Base-by-base conservation (phyloP, 2,797 vertebrate species). In the Coccyzus lansbergi region DNA sequence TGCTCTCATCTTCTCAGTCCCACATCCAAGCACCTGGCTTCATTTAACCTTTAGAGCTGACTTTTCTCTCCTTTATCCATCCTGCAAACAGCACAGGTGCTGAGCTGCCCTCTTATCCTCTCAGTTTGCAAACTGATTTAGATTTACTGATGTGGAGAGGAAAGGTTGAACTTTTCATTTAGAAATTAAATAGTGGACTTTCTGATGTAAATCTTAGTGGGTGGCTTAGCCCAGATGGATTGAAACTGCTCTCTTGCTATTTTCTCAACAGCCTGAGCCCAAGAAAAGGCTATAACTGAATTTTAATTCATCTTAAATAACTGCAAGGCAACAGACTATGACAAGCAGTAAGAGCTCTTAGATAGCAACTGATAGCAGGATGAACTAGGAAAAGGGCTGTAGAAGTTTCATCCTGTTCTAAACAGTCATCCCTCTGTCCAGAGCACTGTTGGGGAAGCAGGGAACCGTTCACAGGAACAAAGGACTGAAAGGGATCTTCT, bases 1-100 rank as follows among this genome's bases (percentile, higher is more conserved):
- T 91, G 53, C 40, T 72, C 64, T 74, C 48, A 65, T 10, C 38
- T 52, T 53, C 58, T 88, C 80, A 80, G 44, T 70, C 68, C 70
- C 62, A 95, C 60, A 48, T 83, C 59, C 83, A 83, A 76, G 76
- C 68, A 83, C 85, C 87, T 94, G 92, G 87, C 62, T 96, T 91
- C 69, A 88, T 87, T 96, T 96, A 95, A 94, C 77, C 86, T 97
- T 94, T 91, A 68, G 29, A 80, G 51, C 65, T 96, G 83, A 78
- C 86, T 87, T 93, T 86, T 80, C 68, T 78, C 88, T 87, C 75
- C 76, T 88, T 90, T 85, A 91, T 88, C 53, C 68, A 74, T 51
- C 46, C 82, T 49, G 56, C 79, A 76, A 83, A 76, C 58, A 92
- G 77, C 83, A 88, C 93, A 95, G 93, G 92, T 93, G 94, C 77